These are phyloP conservation scores for Anhinga anhinga DNA, from an alignment of 2,113 vertebrate species.

Conservation along the genomic window DNA sequence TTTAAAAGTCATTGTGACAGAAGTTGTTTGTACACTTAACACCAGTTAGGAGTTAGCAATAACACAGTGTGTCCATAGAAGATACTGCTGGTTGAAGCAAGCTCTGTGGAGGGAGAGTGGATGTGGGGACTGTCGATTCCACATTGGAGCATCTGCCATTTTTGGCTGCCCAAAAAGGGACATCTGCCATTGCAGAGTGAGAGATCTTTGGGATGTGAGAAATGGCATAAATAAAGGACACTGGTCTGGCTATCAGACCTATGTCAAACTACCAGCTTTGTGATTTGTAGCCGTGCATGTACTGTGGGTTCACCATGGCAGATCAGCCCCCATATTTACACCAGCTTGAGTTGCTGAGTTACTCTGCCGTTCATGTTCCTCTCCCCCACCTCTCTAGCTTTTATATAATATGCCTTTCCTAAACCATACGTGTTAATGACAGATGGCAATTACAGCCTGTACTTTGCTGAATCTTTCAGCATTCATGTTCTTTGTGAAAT, in stretches of 20 bases:
- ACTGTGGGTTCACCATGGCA: not conserved
- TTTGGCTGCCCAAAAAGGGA: not conserved
- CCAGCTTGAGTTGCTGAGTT: not conserved
- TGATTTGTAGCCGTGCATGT: not conserved
- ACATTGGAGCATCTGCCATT: not conserved
- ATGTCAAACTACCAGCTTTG: not conserved
- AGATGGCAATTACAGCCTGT: slow-evolving; percentile 62
- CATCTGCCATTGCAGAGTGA: not conserved
- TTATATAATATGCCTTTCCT: slow-evolving; percentile 15
- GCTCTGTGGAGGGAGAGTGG: not conserved
- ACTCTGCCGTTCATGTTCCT: not conserved
- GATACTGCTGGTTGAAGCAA: not conserved
- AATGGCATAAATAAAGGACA: not conserved
- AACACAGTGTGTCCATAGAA: not conserved
- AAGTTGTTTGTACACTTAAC: not conserved
- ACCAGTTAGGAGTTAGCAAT: not conserved
- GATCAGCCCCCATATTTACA: slow-evolving; percentile 14
- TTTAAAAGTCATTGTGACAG: not conserved
- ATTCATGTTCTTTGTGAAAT: slow-evolving; percentile 21
- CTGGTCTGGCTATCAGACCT: not conserved
- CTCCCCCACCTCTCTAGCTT: slow-evolving; percentile 32
- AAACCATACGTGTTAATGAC: slow-evolving; percentile 39
- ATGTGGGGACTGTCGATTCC: not conserved
- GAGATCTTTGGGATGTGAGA: not conserved
- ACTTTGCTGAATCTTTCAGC: slow-evolving; percentile 13